A percentile compares a stretch with the other conserved stretches of the same genome.
Evolutionary conservation across 2,113 vertebrate genomes (phyloP).

Genomic region (Anhinga rufa): DNA sequence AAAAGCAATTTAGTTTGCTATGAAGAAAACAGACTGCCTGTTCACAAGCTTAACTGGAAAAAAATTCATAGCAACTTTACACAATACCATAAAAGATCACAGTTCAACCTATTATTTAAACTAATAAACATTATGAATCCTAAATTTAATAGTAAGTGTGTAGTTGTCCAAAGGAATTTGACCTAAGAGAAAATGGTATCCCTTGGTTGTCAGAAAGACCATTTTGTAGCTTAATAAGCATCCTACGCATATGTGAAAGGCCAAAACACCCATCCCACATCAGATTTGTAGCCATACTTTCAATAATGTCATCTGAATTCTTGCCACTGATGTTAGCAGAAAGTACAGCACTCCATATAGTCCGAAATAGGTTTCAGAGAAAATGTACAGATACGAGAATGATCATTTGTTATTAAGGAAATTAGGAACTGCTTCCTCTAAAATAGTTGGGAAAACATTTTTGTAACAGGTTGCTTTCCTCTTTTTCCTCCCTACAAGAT

Average conservation of each 20-base stretch:
- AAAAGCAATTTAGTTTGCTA: background rate
- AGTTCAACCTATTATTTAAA: background rate
- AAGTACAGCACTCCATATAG: background rate
- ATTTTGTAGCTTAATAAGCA: background rate
- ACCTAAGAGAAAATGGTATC: background rate
- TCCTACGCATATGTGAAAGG: rapidly evolving
- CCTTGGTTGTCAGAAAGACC: background rate
- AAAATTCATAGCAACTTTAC: background rate
- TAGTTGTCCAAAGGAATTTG: background rate
- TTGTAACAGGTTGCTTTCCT: background rate
- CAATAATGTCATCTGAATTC: background rate
- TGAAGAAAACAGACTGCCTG: background rate
- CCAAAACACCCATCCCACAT: background rate
- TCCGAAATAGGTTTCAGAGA: background rate
- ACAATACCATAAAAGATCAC: rapidly evolving
- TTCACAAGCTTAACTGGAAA: background rate
- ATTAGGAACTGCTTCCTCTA: background rate
- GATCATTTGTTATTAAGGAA: background rate
- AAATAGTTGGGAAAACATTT: background rate
- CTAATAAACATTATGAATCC: background rate
- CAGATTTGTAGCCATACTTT: background rate
- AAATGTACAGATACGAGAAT: background rate
- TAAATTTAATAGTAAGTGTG: background rate
- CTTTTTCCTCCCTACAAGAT: background rate
- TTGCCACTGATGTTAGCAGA: background rate